Evolutionary conservation across 2,797 vertebrate genomes (phyloP).

Genomic region (Lateolabrax maculatus): DNA sequence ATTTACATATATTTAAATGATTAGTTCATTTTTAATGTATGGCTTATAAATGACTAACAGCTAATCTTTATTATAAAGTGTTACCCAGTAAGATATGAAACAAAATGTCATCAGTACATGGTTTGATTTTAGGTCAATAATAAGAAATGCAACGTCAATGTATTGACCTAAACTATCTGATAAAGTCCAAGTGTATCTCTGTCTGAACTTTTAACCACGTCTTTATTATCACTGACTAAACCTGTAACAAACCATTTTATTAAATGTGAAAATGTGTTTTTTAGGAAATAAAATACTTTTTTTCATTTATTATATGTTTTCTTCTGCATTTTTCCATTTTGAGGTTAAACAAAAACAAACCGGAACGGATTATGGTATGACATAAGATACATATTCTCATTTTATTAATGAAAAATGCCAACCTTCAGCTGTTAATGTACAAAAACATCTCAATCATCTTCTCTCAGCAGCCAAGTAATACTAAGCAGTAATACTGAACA

Average conservation of each 20-base stretch:
- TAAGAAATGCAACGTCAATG: conserved; percentile 12
- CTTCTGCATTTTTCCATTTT: neutral
- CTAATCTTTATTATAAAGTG: neutral
- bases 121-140: conserved; percentile 9
- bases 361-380: conserved; percentile 10
- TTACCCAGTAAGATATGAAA: conserved; percentile 11
- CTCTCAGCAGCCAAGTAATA: conserved; percentile 44
- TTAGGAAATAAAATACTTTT: conserved; percentile 57
- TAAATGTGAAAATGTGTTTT: conserved; percentile 59
- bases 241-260: conserved; percentile 51
- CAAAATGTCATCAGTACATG: neutral
- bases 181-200: conserved; percentile 14
- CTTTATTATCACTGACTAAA: conserved; percentile 33
- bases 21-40: neutral
- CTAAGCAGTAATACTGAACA: conserved; percentile 45
- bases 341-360: conserved; percentile 14
- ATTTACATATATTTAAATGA: neutral
- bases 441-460: conserved; percentile 55
- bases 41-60: conserved; percentile 26
- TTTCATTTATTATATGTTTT: conserved; percentile 12
- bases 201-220: conserved; percentile 29
- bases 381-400: conserved; percentile 59
- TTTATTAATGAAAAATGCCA: conserved; percentile 73
- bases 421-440: conserved; percentile 68
- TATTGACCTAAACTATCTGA: conserved; percentile 22